Base-by-base conservation (phyloP, 2,113 vertebrate genomes). In the Galemys pyrenaicus region DNA sequence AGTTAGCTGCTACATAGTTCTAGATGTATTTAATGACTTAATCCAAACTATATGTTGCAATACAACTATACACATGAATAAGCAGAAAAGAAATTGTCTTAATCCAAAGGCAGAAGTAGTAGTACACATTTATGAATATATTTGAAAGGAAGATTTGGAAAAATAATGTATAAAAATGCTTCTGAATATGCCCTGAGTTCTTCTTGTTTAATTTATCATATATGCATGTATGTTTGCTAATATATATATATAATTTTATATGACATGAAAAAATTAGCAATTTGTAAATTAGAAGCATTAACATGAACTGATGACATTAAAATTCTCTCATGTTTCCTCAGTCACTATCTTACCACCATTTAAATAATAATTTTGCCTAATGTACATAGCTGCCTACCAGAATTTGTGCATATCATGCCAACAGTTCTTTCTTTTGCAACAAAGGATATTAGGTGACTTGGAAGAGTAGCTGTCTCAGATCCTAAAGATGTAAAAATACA, bases 361-460 rank as follows among this genome's bases (percentile, higher is more conserved):
- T 24, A 6, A 60, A 60, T 26, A 60, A 24, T 60, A 15, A 60
- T 24, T 60, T 24, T 60, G 65, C 26, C 10, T 30, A 54, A 67
- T 32, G 0, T 32, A 3, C 4, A 75, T 4, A 24, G 3, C 1
- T 35, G 58, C 5, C 8, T 70, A 30, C 2, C 12, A 49, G 11
- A 92, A 60, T 79, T 7, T 60, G 24, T 49, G 5, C 5, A 32
- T 39, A 19, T 39, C 65, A 20, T 26, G 20, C 6, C 30, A 77
- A 64, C 0, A 15, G 39, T 78, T 32, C 8, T 46, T 60, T 17
- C 8, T 37, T 13, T 67, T n/a, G 17, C 8, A 39, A 24, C 15
- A 39, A 75, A 84, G 51, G 12, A 6, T 49, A 73, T 24, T 51
- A 46, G 49, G 49, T 51, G 6, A 51, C 49, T 13, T 51, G 49